phyloP scores from a whole-genome alignment of 2,113 vertebrate species.

The Zingel zingel region DNA sequence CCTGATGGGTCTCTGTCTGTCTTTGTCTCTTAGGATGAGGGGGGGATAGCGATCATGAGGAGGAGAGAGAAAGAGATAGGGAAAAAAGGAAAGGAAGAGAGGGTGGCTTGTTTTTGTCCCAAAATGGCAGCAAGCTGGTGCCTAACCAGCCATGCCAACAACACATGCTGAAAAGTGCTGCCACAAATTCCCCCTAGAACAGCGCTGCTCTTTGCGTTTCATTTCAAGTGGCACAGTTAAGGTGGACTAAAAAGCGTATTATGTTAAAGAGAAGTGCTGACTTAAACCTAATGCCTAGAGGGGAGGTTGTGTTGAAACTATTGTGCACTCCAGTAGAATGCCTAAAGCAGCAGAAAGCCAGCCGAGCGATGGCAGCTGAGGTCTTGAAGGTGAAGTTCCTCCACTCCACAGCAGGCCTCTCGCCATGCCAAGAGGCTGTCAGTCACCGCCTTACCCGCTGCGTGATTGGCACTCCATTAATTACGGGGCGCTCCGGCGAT shows the following conservation, averaged over 20 bases:
- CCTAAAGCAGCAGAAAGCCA: slow-evolving; percentile 14
- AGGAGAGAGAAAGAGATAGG: not conserved
- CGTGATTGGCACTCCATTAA: slow-evolving; percentile 83
- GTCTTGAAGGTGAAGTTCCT: slow-evolving; percentile 60
- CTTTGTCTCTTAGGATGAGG: slow-evolving; percentile 61
- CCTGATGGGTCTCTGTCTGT: slow-evolving; percentile 72
- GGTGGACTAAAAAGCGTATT: slow-evolving; percentile 49
- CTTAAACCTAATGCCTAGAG: slow-evolving; percentile 14
- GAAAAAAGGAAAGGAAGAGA: not conserved
- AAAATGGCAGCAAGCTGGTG: slow-evolving; percentile 57
- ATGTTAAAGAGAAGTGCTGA: slow-evolving; percentile 51
- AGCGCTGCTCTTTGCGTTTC: slow-evolving; percentile 20
- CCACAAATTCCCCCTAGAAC: slow-evolving; percentile 44
- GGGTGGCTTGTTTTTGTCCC: slow-evolving; percentile 58
- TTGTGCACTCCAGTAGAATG: slow-evolving; percentile 23
- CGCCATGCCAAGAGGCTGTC: slow-evolving; percentile 68
- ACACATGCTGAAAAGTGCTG: slow-evolving; percentile 64
- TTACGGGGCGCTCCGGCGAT: slow-evolving; percentile 53
- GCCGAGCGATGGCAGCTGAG: slow-evolving; percentile 37
- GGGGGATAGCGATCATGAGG: slow-evolving; percentile 2
- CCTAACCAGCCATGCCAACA: slow-evolving; percentile 63
- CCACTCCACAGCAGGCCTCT: slow-evolving; percentile 40
- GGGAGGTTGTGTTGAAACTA: slow-evolving; percentile 20
- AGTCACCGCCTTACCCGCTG: slow-evolving; percentile 60
- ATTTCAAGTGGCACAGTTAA: slow-evolving; percentile 54